Conservation (phyloP, 2,113 vertebrate species). For the Ictalurus furcatus region DNA sequence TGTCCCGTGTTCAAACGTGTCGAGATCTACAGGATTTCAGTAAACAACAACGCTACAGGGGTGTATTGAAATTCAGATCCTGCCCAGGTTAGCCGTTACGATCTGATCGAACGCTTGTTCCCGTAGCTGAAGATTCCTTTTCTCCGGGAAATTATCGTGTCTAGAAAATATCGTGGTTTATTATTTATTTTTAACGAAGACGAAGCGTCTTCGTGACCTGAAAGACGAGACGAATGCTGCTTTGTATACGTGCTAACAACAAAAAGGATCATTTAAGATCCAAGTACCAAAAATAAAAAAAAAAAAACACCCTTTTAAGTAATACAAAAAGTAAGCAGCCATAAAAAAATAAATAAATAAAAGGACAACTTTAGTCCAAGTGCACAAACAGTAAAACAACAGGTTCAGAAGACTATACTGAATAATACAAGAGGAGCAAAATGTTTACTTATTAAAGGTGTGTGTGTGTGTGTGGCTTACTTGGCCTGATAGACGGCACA, state of each 20-base stretch:
- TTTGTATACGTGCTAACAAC: too few relatives aligned
- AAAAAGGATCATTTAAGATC: too few relatives aligned
- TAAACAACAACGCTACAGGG: background rate
- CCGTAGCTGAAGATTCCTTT: background rate
- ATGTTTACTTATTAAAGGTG: background rate
- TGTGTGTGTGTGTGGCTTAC: constrained; percentile 67
- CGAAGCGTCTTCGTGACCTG: background rate
- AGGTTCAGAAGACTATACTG: background rate
- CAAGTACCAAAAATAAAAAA: too few relatives aligned
- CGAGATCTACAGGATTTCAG: background rate
- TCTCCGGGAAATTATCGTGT: background rate
- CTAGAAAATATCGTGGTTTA: too few relatives aligned
- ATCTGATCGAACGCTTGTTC: background rate
- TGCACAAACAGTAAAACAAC: too few relatives aligned
- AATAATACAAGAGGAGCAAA: too few relatives aligned
- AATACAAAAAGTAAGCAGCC: too few relatives aligned
- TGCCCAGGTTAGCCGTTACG: background rate
- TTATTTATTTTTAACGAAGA: too few relatives aligned
- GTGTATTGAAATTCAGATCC: background rate
- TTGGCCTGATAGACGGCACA: constrained; percentile 88
- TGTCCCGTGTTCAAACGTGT: background rate
- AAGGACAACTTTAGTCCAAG: too few relatives aligned
- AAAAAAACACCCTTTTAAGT: too few relatives aligned
- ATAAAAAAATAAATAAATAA: too few relatives aligned
- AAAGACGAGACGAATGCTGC: background rate